Evolutionary conservation across 2,113 vertebrate species (phyloP), one percentile per base, ranked within the genome.

Genomic region (Tyto alba): DNA sequence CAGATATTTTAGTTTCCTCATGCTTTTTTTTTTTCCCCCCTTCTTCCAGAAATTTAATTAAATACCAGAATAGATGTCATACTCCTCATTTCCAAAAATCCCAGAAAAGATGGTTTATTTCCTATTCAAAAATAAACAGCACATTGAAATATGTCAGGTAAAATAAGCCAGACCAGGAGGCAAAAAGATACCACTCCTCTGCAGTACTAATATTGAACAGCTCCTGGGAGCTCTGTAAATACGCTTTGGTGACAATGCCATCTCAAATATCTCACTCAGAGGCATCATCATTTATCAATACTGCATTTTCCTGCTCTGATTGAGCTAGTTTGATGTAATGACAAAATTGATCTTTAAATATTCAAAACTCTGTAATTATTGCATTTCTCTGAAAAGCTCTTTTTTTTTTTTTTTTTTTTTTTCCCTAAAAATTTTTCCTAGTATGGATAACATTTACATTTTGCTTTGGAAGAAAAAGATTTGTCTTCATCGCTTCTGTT

Each of bases 391-490:
- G 40, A 85, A 52, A 59, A 47, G 20, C 41, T 5, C 32, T 63
- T 45, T 43, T 63, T 74, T 30, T 67, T 59, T n/a, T 29, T 11
- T 21, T 57, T 67, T 30, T 67, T 20, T 26, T 19, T 20, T 43
- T 67, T 45, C 32, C n/a, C n/a, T n/a, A n/a, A n/a, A n/a, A n/a
- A n/a, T 43, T 63, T 74, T 30, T 67, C 26, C 55, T 36, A 36
- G 53, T 34, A 63, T 50, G 86, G 92, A 84, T 92, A 94, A 77
- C 82, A 96, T 94, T 84, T 91, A 83, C 89, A 96, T 94, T 94
- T 92, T 92, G 19, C 40, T 90, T 47, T 40, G 27, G 38, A 93
- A 92, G 30, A 88, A 74, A 64, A 77, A 63, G 55, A 86, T 47
- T 59, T 63, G 27, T 77, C 90, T 90, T 93, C 63, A 77, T 86